Percentiles rank a stretch among this genome's conserved stretches.
Evolutionary conservation across 2,888 invertebrate species (phyloP).

Genomic region (Globia sparganii): DNA sequence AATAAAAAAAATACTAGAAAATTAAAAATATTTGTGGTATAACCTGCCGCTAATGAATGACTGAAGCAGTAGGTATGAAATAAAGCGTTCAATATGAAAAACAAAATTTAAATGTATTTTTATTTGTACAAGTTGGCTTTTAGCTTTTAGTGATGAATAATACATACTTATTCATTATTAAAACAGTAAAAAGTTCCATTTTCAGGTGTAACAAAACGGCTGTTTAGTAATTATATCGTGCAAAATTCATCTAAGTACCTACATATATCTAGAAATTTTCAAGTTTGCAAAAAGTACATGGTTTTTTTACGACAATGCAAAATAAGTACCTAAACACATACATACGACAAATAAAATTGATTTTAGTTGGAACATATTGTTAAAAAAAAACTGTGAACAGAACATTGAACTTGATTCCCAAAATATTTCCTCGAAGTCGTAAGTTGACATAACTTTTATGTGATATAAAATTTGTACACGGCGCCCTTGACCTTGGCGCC

Average conservation of each 20-base stretch:
- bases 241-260: no score
- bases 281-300: no score
- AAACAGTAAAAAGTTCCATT: no score
- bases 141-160: no score
- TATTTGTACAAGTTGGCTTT: not conserved
- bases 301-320: no score
- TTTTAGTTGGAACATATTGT: not conserved
- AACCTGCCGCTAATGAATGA: not conserved
- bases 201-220: no score
- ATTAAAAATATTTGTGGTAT: not conserved
- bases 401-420: constrained; percentile 40
- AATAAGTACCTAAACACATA: no score
- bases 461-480: constrained; percentile 34
- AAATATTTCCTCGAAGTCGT: constrained; percentile 26
- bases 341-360: no score
- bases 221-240: no score
- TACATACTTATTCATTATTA: no score
- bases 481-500: constrained; percentile 57
- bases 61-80: not conserved
- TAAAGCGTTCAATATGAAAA: not conserved
- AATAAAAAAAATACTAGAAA: not conserved
- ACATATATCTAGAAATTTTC: no score
- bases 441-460: constrained; percentile 39
- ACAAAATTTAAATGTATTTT: not conserved
- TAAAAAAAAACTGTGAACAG: not conserved